A percentile compares a stretch with the other conserved stretches of the same genome.
Evolutionary conservation across 2,888 invertebrate species (phyloP).

Genomic region (Lasiommata megera): DNA sequence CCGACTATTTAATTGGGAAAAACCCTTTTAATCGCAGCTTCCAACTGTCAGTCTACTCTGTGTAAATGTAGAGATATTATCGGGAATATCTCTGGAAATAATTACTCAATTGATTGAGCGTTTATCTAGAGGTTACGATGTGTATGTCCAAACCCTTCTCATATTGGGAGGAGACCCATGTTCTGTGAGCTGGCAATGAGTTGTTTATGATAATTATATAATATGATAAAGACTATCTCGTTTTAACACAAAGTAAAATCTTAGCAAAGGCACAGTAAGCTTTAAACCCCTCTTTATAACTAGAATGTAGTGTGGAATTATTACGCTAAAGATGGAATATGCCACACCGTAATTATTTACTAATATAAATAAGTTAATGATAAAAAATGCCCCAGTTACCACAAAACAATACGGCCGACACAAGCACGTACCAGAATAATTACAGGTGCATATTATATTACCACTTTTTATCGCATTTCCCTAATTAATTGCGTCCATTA

Average conservation of each 20-base stretch:
- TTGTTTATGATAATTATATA: no score
- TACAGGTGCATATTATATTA: slow-evolving; percentile 26
- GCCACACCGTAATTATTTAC: no score
- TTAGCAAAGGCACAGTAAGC: no score
- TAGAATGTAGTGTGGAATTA: no score
- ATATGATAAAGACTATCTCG: no score
- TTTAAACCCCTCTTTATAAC: no score
- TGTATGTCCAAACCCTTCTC: no score
- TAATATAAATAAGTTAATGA: no score
- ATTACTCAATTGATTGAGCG: slow-evolving; percentile 10
- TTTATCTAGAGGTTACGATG: slow-evolving; percentile 3
- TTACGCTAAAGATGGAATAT: no score
- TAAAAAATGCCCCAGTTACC: background rate
- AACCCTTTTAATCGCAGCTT: slow-evolving; percentile 9
- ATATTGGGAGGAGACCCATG: no score
- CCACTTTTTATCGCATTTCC: slow-evolving; percentile 24
- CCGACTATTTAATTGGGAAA: background rate
- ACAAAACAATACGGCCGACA: background rate
- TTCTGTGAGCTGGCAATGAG: no score
- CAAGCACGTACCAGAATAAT: background rate
- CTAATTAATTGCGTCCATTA: slow-evolving; percentile 33
- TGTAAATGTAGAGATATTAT: background rate
- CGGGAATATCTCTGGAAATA: slow-evolving; percentile 8
- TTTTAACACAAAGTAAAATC: no score
- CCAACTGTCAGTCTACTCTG: background rate